A percentile compares a stretch with the other conserved stretches of the same genome.
phyloP scores from a whole-genome alignment of 2,113 vertebrate species.

The Peromyscus maniculatus region DNA sequence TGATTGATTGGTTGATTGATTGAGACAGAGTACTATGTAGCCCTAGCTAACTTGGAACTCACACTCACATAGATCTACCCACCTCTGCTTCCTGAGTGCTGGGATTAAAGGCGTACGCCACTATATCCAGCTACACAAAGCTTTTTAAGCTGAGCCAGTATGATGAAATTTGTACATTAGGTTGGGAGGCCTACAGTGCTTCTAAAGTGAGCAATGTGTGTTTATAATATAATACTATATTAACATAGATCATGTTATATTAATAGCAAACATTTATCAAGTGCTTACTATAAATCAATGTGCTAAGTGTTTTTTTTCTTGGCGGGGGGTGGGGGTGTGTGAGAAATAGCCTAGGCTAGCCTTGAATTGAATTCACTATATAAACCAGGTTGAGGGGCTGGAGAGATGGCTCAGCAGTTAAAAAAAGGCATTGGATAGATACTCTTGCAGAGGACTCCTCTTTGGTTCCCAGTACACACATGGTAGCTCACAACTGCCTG shows the following conservation, averaged over 20 bases:
- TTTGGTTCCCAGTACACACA: neutral
- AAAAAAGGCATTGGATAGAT: neutral
- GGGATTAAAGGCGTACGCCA: neutral
- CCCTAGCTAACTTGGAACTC: neutral
- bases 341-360: neutral
- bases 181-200: neutral
- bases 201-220: neutral
- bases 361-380: neutral
- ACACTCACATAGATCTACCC: neutral
- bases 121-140: neutral
- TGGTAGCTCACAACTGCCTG: neutral
- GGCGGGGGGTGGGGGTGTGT: too few relatives aligned
- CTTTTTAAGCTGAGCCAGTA: constrained; percentile 31
- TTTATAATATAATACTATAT: neutral
- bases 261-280: constrained; percentile 41
- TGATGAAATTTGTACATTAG: constrained; percentile 23
- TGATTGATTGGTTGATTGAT: too few relatives aligned
- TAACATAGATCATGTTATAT: neutral
- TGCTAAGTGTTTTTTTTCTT: neutral
- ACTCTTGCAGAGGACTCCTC: neutral
- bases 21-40: neutral
- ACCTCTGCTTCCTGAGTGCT: neutral
- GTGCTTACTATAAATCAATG: constrained; percentile 5
- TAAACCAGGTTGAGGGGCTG: neutral
- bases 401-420: neutral